A percentile compares a stretch with the other conserved stretches of the same genome.
phyloP scores from a whole-genome alignment of 1,140 invertebrate species.

The Harpegnathos saltator region DNA sequence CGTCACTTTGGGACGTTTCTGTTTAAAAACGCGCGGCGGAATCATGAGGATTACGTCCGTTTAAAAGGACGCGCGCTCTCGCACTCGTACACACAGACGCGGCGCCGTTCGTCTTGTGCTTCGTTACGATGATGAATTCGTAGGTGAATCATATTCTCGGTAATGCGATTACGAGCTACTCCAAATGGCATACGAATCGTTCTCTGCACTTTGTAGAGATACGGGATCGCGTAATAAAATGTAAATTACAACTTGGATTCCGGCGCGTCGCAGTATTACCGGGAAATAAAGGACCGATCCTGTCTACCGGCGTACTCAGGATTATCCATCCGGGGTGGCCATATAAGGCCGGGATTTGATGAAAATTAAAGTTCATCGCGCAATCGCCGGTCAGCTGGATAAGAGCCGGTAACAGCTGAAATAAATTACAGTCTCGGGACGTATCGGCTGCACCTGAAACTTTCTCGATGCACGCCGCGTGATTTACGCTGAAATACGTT shows the following conservation, averaged over 20 bases:
- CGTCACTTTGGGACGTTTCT: slow-evolving; percentile 27
- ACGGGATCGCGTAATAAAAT: slow-evolving; percentile 15
- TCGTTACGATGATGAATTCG: slow-evolving; percentile 33
- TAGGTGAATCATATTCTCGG: slow-evolving; percentile 53
- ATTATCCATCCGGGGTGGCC: background rate
- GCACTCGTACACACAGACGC: background rate
- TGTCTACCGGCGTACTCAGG: too few species aligned
- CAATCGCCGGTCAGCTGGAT: background rate
- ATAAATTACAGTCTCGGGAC: background rate
- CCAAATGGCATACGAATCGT: background rate
- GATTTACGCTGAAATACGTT: slow-evolving; percentile 50
- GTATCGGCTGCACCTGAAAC: slow-evolving; percentile 18
- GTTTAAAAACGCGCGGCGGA: slow-evolving; percentile 26
- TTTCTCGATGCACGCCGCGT: slow-evolving; percentile 27
- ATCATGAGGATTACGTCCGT: slow-evolving; percentile 35
- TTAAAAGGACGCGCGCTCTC: slow-evolving; percentile 10
- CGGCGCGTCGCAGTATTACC: too few species aligned
- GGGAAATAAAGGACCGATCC: too few species aligned
- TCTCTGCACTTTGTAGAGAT: background rate
- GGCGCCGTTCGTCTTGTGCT: slow-evolving; percentile 6
- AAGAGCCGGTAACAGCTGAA: background rate
- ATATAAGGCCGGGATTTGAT: slow-evolving; percentile 1
- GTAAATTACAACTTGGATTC: background rate
- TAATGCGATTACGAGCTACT: slow-evolving; percentile 28
- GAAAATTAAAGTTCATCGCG: slow-evolving; percentile 14